These are phyloP conservation scores for Perizoma flavofasciatum DNA, from an alignment of 2,888 invertebrate genomes.

Conservation along the genomic window DNA sequence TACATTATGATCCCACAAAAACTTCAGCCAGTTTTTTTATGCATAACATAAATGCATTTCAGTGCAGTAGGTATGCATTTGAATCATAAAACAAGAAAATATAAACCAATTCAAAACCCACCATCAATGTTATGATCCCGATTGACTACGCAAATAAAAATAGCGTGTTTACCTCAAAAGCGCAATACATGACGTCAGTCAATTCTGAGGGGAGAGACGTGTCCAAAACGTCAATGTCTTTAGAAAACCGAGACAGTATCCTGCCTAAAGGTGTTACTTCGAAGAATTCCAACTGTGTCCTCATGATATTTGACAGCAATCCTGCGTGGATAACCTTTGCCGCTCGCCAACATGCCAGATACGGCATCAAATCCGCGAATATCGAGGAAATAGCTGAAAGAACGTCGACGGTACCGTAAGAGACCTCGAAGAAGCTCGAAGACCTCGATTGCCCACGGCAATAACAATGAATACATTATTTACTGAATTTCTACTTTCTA, in stretches of 20 bases:
- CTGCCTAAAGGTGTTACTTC: conserved; percentile 91
- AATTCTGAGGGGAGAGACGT: conserved; percentile 86
- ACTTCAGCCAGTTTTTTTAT: neutral
- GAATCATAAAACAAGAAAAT: conserved; percentile 7
- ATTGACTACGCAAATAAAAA: conserved; percentile 25
- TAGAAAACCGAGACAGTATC: conserved; percentile 89
- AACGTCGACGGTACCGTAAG: conserved; percentile 60
- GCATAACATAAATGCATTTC: no score
- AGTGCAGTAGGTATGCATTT: neutral
- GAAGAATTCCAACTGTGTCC: conserved; percentile 89
- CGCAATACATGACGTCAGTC: conserved; percentile 87
- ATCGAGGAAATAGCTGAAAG: conserved; percentile 88
- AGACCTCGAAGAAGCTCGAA: conserved; percentile 7
- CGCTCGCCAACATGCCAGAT: conserved; percentile 88
- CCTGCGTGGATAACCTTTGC: conserved; percentile 84
- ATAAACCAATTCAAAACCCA: conserved; percentile 28
- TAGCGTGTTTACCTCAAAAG: conserved; percentile 86
- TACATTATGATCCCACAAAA: neutral
- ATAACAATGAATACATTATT: conserved; percentile 76
- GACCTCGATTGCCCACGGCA: conserved; percentile 31
- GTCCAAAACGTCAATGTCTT: conserved; percentile 90
- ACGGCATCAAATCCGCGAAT: conserved; percentile 87
- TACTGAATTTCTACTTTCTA: conserved; percentile 43
- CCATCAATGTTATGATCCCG: conserved; percentile 34
- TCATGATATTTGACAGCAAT: conserved; percentile 85